Base-by-base conservation (phyloP, 2,113 vertebrate genomes). In the Cryptotis parvus region DNA sequence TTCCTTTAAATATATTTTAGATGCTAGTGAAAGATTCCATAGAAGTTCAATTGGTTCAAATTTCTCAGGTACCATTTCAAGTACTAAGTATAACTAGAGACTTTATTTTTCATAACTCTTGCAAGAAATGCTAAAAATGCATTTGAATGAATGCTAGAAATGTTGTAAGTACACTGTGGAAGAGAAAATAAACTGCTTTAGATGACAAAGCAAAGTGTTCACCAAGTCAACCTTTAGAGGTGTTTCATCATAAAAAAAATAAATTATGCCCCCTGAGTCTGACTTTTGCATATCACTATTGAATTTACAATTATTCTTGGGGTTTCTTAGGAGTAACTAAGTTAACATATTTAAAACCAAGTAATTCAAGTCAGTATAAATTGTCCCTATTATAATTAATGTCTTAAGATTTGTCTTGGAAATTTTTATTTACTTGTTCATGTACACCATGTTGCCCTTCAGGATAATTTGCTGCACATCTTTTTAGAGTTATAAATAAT, bases 61-160 rank as follows among this genome's bases (percentile, higher is more conserved):
- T 73, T 90, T 61, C 95, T 77, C 37, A 45, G 3, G 58, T n/a
- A 58, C 33, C 72, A 31, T 91, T 96, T 80, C 66, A 94, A 22
- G 15, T 39, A 41, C 61, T 77, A 72, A 20, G 43, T 31, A 65
- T 31, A 89, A 61, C 15, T 66, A 27, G 22, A 76, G 1, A 79
- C 94, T 90, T 94, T 89, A 66, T 39, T 92, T 97, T 87, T 79
- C 55, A 68, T 43, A 29, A 41, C 45, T 10, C 61, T 0, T 5
- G 55, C 77, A 45, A 83, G 58, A 74, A 74, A 70, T 9, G 14
- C 31, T 37, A 4, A 49, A 52, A n/a, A 49, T n/a, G n/a, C n/a
- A n/a, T n/a, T n/a, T n/a, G n/a, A n/a, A n/a, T n/a, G n/a, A n/a
- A n/a, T 49, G 10, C 45, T 49, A 14, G 14, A 49, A 14, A 49